Evolutionary conservation across 92 coral and sea anemone genomes (phyloP).

Genomic region (Desmophyllum pertusum): DNA sequence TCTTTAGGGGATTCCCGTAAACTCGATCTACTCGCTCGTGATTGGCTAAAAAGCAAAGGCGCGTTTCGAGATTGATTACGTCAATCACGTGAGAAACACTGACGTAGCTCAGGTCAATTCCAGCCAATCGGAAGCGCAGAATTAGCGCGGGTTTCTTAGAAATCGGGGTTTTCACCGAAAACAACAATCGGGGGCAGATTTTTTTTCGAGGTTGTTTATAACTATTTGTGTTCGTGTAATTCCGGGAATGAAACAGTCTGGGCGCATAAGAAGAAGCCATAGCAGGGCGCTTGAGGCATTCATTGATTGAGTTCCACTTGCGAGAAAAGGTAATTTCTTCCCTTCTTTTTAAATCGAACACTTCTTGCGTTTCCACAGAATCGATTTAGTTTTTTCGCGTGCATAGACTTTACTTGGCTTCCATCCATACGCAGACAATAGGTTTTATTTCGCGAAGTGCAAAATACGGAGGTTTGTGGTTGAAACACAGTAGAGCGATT

Average conservation of each 20-base stretch:
- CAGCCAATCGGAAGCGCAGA: conserved; percentile 58
- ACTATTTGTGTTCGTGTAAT: not conserved
- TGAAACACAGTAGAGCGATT: not conserved
- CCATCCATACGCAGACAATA: not conserved
- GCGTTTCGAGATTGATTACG: not conserved
- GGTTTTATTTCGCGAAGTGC: not conserved
- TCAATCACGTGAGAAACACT: conserved; percentile 32
- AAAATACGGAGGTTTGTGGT: not conserved
- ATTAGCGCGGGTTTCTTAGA: conserved; percentile 44
- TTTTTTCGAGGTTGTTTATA: conserved; percentile 7
- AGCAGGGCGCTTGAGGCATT: conserved; percentile 8
- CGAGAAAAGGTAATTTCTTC: conserved; percentile 19
- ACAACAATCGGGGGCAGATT: conserved; percentile 20
- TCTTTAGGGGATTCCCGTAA: conserved; percentile 67
- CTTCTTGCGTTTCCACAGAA: not conserved
- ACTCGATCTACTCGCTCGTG: conserved; percentile 18
- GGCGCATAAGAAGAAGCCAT: conserved; percentile 25
- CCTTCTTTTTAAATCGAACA: not conserved
- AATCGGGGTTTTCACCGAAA: conserved; percentile 59
- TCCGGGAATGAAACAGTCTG: conserved; percentile 45
- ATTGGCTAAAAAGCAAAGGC: conserved; percentile 48
- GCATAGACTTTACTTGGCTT: not conserved
- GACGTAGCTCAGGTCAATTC: conserved; percentile 18
- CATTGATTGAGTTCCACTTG: conserved; percentile 3
- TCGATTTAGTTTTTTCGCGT: not conserved